Evolutionary conservation across 2,888 invertebrate genomes (phyloP).

Genomic region (Allolobophora icterica): DNA sequence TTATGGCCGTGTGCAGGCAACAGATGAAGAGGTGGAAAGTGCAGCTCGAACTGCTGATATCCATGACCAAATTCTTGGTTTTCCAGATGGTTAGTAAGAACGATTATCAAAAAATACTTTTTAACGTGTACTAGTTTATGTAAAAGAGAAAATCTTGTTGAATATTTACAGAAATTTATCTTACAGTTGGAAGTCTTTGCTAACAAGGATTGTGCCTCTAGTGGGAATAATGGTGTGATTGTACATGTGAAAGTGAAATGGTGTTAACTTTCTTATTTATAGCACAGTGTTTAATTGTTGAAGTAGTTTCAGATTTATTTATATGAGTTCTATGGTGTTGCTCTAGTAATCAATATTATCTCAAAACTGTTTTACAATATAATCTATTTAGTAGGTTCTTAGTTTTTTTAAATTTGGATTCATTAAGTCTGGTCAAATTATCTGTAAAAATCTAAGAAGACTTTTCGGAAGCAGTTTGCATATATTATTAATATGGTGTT

Average conservation of each 20-base stretch:
- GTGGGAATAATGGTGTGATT: background rate
- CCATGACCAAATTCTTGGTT: slow-evolving; percentile 86
- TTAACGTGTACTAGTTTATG: background rate
- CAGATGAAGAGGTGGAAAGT: slow-evolving; percentile 82
- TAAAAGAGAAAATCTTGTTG: background rate
- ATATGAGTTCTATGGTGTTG: too few species aligned
- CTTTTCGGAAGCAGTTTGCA: too few species aligned
- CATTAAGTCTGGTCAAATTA: too few species aligned
- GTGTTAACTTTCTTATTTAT: too few species aligned
- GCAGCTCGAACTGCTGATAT: slow-evolving; percentile 93
- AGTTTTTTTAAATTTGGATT: too few species aligned
- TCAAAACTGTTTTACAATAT: too few species aligned
- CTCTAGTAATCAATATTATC: too few species aligned
- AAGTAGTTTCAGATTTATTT: too few species aligned
- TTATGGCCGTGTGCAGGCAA: slow-evolving; percentile 83
- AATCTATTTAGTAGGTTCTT: too few species aligned
- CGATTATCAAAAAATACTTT: background rate
- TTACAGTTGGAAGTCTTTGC: background rate
- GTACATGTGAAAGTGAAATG: background rate
- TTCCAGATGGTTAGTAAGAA: slow-evolving; percentile 75
- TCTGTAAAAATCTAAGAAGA: too few species aligned
- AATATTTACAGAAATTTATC: background rate
- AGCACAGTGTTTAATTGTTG: too few species aligned
- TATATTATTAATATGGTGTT: background rate
- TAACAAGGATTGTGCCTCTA: background rate